Conservation (phyloP, 2,797 vertebrate species). For the Manis pentadactyla region DNA sequence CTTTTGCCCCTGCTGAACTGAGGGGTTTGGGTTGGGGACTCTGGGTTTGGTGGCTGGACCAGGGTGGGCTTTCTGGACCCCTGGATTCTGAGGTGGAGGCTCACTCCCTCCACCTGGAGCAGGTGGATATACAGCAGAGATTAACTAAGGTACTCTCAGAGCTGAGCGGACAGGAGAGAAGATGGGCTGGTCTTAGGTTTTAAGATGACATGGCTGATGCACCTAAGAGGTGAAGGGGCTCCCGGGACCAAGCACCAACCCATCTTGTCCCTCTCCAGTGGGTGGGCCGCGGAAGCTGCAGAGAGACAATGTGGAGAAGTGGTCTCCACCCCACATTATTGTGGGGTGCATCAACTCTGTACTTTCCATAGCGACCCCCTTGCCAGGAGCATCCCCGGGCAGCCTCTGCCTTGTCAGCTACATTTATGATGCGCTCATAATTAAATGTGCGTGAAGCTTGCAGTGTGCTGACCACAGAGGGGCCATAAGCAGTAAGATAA, state of each 20-base stretch:
- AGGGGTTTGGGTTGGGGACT: neutral
- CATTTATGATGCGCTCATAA: conserved; percentile 95
- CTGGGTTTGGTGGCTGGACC: neutral
- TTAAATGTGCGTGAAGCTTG: conserved; percentile 91
- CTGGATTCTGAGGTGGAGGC: neutral
- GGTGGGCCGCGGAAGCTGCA: neutral
- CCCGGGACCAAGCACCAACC: fast-evolving
- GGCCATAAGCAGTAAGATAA: conserved; percentile 93
- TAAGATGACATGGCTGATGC: neutral
- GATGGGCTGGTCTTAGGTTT: neutral
- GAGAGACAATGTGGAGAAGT: neutral
- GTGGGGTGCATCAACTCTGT: conserved; percentile 78
- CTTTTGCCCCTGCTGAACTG: neutral
- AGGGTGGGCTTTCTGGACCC: neutral
- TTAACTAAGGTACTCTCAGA: neutral
- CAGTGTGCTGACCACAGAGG: conserved; percentile 89
- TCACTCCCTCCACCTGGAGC: neutral
- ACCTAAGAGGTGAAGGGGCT: neutral
- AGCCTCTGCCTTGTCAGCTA: conserved; percentile 91
- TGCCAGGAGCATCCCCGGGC: conserved; percentile 85
- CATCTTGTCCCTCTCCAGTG: fast-evolving
- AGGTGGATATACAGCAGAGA: neutral
- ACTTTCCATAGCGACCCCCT: conserved; percentile 81
- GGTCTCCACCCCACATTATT: neutral
- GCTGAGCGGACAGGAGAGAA: neutral